phyloP scores from a whole-genome alignment of 2,888 invertebrate species.

The Adineta ricciae region DNA sequence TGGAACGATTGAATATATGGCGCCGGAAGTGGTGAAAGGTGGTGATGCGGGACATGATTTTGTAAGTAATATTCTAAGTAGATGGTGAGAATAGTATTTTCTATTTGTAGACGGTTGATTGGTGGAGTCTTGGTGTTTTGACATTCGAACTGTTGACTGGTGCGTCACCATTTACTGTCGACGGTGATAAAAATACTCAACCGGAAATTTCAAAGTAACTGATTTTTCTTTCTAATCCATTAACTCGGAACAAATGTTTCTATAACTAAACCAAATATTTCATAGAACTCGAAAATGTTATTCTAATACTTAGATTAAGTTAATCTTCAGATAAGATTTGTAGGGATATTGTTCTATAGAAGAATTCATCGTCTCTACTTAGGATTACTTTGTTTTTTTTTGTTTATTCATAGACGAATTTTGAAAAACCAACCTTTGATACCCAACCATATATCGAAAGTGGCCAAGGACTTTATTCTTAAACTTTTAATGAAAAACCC shows the following conservation, averaged over 20 bases:
- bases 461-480: constrained; percentile 67
- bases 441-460: constrained; percentile 66
- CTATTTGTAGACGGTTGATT: constrained; percentile 76
- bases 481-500: constrained; percentile 81
- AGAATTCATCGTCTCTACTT: too few species aligned
- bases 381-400: too few species aligned
- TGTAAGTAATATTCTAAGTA: constrained; percentile 52
- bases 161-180: constrained; percentile 81
- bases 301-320: too few species aligned
- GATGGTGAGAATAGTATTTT: too few species aligned
- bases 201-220: constrained; percentile 73
- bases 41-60: constrained; percentile 77
- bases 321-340: too few species aligned
- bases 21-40: constrained; percentile 69
- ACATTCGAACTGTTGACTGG: constrained; percentile 91
- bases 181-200: constrained; percentile 82
- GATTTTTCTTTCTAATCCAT: too few species aligned
- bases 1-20: constrained; percentile 97
- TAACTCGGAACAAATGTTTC: too few species aligned
- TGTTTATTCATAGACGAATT: constrained; percentile 72
- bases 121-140: constrained; percentile 95
- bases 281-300: too few species aligned
- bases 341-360: too few species aligned
- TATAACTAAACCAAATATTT: too few species aligned
- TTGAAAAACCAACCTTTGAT: constrained; percentile 77